Percentiles rank a stretch among this genome's conserved stretches.
These are phyloP conservation scores for Typhlomys cinereus DNA, from an alignment of 2,113 vertebrate genomes.

Conservation along the genomic window DNA sequence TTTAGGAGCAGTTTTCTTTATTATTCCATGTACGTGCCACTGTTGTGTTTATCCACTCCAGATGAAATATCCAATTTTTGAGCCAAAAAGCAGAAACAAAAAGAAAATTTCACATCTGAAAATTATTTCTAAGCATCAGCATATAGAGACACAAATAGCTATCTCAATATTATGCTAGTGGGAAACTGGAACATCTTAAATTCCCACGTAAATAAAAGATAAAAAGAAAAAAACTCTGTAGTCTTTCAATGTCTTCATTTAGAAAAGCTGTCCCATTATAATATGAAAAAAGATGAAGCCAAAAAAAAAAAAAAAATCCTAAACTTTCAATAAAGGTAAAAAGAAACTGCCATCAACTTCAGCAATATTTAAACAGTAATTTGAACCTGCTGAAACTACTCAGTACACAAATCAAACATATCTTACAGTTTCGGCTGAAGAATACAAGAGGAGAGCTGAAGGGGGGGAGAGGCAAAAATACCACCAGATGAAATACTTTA, in stretches of 20 bases:
- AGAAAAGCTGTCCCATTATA: slow-evolving; percentile 74
- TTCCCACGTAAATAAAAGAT: slow-evolving; percentile 74
- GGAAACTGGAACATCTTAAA: slow-evolving; percentile 74
- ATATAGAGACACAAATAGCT: slow-evolving; percentile 76
- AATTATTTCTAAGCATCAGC: slow-evolving; percentile 64
- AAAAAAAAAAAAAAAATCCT: too few species aligned
- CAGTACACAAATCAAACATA: slow-evolving; percentile 59
- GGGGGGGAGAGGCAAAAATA: background rate
- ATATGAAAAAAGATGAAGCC: slow-evolving; percentile 25
- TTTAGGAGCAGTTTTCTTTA: slow-evolving; percentile 66
- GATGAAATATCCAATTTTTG: slow-evolving; percentile 76
- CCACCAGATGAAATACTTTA: slow-evolving; percentile 66
- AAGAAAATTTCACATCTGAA: slow-evolving; percentile 79
- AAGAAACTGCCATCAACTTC: slow-evolving; percentile 80
- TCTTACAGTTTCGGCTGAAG: slow-evolving; percentile 61
- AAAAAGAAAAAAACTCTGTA: slow-evolving; percentile 75
- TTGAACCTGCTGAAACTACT: slow-evolving; percentile 72
- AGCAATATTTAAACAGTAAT: slow-evolving; percentile 64
- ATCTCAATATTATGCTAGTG: slow-evolving; percentile 81
- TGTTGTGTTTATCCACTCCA: slow-evolving; percentile 74
- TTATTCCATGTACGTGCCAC: slow-evolving; percentile 76
- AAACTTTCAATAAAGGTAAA: slow-evolving; percentile 51
- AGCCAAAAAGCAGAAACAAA: slow-evolving; percentile 70
- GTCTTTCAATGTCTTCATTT: slow-evolving; percentile 80
- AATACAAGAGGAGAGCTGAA: slow-evolving; percentile 9